These are phyloP conservation scores for Bursaphelenchus mucronatus DNA, from an alignment of 1,140 invertebrate species.

Conservation along the genomic window DNA sequence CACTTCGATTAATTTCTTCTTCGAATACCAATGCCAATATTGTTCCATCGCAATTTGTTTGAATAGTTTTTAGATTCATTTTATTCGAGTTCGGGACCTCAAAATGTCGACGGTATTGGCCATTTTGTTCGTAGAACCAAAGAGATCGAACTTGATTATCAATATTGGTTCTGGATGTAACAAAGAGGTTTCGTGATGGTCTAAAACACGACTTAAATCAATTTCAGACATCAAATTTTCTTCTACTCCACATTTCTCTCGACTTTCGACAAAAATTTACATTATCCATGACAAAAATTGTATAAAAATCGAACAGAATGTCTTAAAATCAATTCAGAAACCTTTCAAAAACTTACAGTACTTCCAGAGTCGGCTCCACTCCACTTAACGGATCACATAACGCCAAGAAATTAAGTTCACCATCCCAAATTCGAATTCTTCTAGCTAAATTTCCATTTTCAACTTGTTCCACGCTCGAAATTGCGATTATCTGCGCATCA, in stretches of 20 bases:
- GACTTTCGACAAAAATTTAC: constrained; percentile 3
- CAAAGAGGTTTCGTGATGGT: constrained; percentile 74
- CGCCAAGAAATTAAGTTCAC: constrained; percentile 71
- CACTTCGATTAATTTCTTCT: constrained; percentile 34
- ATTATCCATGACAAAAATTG: constrained; percentile 3
- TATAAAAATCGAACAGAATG: not conserved
- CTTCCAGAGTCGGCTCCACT: constrained; percentile 70
- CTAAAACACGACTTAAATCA: constrained; percentile 53
- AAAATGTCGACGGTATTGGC: constrained; percentile 79
- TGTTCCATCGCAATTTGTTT: constrained; percentile 76
- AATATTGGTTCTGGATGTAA: constrained; percentile 69
- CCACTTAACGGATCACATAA: constrained; percentile 72
- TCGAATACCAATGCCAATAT: constrained; percentile 69
- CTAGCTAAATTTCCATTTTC: constrained; percentile 57
- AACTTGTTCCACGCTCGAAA: constrained; percentile 67
- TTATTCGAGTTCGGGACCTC: constrained; percentile 67
- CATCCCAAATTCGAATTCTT: constrained; percentile 72
- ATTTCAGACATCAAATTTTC: constrained; percentile 22
- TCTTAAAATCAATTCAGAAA: constrained; percentile 8
- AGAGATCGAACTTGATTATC: constrained; percentile 61
- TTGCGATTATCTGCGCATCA: constrained; percentile 77
- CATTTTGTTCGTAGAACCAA: constrained; percentile 87
- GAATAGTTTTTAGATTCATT: constrained; percentile 67
- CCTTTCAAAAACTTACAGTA: constrained; percentile 65
- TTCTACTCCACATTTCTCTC: not conserved